Evolutionary conservation across 2,888 invertebrate species (phyloP), one percentile per base, ranked within the genome.

Genomic region (Hirtodrosophila trivittata): DNA sequence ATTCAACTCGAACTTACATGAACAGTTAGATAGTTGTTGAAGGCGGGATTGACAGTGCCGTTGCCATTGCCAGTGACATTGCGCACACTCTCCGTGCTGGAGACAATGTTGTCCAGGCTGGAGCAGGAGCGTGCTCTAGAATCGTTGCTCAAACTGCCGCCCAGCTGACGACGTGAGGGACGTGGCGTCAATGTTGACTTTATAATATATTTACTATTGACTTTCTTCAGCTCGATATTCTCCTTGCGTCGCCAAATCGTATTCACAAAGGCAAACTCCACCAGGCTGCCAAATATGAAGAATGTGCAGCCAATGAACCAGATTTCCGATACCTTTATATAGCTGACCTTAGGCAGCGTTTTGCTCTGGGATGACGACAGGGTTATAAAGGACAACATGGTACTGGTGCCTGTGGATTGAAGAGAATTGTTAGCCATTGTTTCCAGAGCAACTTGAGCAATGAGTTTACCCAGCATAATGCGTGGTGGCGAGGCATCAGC

Each of bases 71-170:
- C 78, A 57, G 76, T 75, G 45, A 80, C 77, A 66, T 83, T 82
- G 28, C 84, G 85, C 92, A 93, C 67, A 94, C 92, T 70, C 94
- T 95, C 9, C 94, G 94, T 91, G 94, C 95, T 42, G 94, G 95
- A 70, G 92, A 93, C 10, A 93, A 94, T 90, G 94, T 94, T 89
- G 93, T 93, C 60, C 94, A 92, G 52, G 92, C 93, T 73, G 94
- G 91, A 88, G 94, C 95, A 88, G 93, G 95, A 70, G 94, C 92
- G 49, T 93, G 95, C 77, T 94, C 91, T 66, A 93, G 93, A 38
- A 9, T 86, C 82, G 55, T 84, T 88, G 41, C 78, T 86, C 4
- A 87, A 54, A 16, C 85, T 81, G 8, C 82, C 80, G 30, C 81
- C 77, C 0, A 89, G 42, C 26, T 88, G 83, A 0, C 89, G 81